Base-by-base conservation (phyloP, 2,888 invertebrate genomes). In the Xanthostigma xanthostigma region DNA sequence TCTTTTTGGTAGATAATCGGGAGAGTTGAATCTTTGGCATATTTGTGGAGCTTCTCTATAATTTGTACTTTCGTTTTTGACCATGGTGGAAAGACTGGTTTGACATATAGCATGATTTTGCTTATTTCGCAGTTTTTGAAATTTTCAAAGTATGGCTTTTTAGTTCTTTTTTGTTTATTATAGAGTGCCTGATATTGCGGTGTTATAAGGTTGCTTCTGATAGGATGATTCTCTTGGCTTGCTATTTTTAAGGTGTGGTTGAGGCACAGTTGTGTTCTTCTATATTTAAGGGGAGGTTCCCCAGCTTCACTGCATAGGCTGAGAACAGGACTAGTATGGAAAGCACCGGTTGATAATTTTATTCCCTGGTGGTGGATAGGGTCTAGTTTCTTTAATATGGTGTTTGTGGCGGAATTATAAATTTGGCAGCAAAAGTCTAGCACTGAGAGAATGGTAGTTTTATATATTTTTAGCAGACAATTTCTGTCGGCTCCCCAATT, bases 401-500 rank as follows among this genome's bases (percentile, higher is more conserved):
- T 53, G 41, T 45, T 11, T 37, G 12, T 38, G 12, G 38, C 11
- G 2, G 12, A n/a, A 4, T 17, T 17, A 17, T 17, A 17, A 3
- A 17, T 17, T 17, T 17, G 17, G 4, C 53, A 48, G 2, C 38
- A 11, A 38, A 3, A 43, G 14, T 43, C 43, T 12, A 44, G 36
- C 35, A 37, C 37, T 3, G 36, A 44, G 14, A 36, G 13, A 9
- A 44, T 35, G n/a, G 37, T 14, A 12, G 35, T 9, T 44, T 44
- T 35, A 17, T 36, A 44, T 44, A 44, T 35, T 14, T 8, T 34
- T 2, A 44, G 13, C 13, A 44, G 36, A 12, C 12, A 3, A 11
- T 44, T 36, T 34, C 36, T 44, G 11, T 44, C 36, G 14, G 44
- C 44, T n/a, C 36, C 44, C 44, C 35, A 44, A 11, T 44, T 44